These are phyloP conservation scores for Autographa pulchrina DNA, from an alignment of 2,888 invertebrate genomes.

Conservation along the genomic window DNA sequence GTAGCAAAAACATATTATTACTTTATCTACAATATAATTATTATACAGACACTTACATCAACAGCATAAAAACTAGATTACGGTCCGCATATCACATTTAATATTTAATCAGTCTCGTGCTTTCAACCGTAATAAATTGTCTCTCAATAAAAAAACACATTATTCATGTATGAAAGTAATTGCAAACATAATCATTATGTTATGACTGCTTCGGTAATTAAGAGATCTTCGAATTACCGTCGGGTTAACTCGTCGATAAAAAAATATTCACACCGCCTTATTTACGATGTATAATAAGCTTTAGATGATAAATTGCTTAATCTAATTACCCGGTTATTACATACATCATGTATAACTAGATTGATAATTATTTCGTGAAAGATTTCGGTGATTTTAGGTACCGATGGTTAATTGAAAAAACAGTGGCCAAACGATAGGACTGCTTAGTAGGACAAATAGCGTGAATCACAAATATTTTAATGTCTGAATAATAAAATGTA, in stretches of 20 bases:
- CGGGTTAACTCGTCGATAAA: constrained; percentile 27
- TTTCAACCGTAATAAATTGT: constrained; percentile 3
- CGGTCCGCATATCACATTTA: neutral
- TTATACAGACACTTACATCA: neutral
- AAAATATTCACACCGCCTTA: constrained; percentile 20
- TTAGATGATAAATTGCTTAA: constrained; percentile 35
- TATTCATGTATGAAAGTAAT: constrained; percentile 11
- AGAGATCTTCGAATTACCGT: constrained; percentile 33
- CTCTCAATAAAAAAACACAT: constrained; percentile 8
- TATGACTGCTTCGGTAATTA: constrained; percentile 23
- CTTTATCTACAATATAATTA: neutral
- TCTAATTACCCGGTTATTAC: constrained; percentile 24
- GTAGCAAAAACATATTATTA: neutral
- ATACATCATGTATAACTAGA: constrained; percentile 37
- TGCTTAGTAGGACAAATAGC: neutral
- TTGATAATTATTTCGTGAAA: constrained; percentile 4
- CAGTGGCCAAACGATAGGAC: neutral
- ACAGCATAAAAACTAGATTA: neutral
- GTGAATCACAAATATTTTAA: neutral
- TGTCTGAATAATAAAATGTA: too few relatives aligned
- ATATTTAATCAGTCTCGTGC: neutral
- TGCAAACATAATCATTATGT: constrained; percentile 24
- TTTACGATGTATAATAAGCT: constrained; percentile 25
- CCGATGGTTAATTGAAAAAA: neutral
- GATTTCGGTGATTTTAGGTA: neutral